These are phyloP conservation scores for Charanyca ferruginea DNA, from an alignment of 2,888 invertebrate species.

Conservation along the genomic window DNA sequence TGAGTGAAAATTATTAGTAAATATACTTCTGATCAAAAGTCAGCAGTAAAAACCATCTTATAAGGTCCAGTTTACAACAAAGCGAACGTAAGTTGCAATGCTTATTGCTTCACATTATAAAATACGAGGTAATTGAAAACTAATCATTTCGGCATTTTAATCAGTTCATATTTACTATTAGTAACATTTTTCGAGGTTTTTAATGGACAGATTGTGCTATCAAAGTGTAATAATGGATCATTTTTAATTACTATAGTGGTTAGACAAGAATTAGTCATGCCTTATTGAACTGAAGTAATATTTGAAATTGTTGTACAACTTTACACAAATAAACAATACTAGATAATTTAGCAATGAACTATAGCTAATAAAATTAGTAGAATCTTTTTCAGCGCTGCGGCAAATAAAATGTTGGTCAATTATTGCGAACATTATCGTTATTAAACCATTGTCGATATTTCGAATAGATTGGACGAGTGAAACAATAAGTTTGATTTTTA, in stretches of 20 bases:
- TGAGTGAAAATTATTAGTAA: background rate
- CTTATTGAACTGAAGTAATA: conserved; percentile 53
- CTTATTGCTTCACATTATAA: conserved; percentile 40
- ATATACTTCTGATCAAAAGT: conserved; percentile 15
- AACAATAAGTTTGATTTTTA: background rate
- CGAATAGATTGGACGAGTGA: conserved; percentile 17
- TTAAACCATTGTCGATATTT: conserved; percentile 12
- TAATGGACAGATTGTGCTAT: conserved; percentile 44
- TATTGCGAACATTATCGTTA: conserved; percentile 45
- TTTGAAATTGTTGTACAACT: conserved; percentile 54
- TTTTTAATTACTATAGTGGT: conserved; percentile 49
- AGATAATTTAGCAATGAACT: conserved; percentile 39
- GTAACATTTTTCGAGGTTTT: conserved; percentile 44
- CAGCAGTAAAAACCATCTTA: conserved; percentile 20
- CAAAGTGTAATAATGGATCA: conserved; percentile 40
- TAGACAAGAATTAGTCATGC: conserved; percentile 49
- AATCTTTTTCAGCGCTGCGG: conserved; percentile 35
- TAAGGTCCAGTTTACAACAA: conserved; percentile 61
- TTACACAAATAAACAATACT: conserved; percentile 39
- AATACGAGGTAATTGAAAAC: conserved; percentile 43
- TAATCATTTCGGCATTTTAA: conserved; percentile 40
- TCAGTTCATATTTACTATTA: conserved; percentile 42
- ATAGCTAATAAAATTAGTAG: conserved; percentile 34
- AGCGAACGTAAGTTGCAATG: conserved; percentile 44
- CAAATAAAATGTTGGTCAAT: conserved; percentile 58